A percentile compares a stretch with the other conserved stretches of the same genome.
phyloP scores from a whole-genome alignment of 2,113 vertebrate genomes.

The Ceratotherium simum region DNA sequence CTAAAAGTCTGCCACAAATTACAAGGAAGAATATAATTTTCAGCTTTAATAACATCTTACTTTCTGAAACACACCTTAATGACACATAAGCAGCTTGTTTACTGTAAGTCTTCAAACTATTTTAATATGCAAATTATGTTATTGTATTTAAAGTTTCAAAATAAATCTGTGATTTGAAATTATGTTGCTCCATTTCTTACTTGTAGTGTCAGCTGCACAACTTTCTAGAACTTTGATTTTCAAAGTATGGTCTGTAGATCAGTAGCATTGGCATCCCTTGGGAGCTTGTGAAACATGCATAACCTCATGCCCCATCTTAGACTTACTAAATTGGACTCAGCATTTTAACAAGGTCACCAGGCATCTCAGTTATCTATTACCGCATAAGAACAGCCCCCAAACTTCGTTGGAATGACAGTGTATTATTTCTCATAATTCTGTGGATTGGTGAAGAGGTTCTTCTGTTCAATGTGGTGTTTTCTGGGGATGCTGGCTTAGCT shows the following conservation, averaged over 20 bases:
- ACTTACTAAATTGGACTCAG: background rate
- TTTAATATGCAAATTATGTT: background rate
- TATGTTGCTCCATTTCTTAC: background rate
- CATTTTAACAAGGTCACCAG: background rate
- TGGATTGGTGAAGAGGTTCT: background rate
- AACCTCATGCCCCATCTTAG: background rate
- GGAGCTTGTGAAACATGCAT: background rate
- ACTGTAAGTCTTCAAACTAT: background rate
- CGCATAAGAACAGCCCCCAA: background rate
- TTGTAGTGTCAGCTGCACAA: background rate
- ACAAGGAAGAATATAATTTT: background rate
- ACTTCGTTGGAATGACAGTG: background rate
- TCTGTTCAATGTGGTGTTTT: background rate
- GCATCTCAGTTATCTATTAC: background rate
- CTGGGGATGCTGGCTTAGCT: background rate
- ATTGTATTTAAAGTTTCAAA: background rate
- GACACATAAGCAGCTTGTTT: background rate
- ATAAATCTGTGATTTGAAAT: background rate
- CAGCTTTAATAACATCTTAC: background rate
- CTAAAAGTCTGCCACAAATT: background rate
- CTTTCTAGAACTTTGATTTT: background rate
- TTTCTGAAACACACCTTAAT: background rate
- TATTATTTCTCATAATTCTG: background rate
- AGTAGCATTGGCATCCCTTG: background rate
- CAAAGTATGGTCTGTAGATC: background rate